Evolutionary conservation across 2,113 vertebrate genomes (phyloP).

Genomic region (Gulo gulo): DNA sequence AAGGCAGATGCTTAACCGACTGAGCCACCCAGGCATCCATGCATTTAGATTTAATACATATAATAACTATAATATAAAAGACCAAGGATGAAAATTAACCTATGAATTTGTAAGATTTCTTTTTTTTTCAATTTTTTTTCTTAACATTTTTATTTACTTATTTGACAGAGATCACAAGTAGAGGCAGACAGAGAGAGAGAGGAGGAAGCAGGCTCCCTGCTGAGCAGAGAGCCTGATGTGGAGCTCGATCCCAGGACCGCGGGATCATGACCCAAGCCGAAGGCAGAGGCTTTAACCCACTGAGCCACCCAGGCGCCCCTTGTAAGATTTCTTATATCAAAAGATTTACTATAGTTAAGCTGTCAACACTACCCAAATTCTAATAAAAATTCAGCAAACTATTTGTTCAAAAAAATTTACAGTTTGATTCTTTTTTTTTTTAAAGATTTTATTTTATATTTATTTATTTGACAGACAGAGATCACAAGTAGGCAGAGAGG

Average conservation of each 20-base stretch:
- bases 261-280: no score
- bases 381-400: neutral
- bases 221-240: no score
- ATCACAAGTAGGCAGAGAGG: no score
- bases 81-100: neutral
- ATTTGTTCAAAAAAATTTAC: neutral
- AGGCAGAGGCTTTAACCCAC: no score
- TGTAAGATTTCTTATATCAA: neutral
- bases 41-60: neutral
- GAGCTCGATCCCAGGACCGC: no score
- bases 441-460: no score
- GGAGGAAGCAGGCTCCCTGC: no score
- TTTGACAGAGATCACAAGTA: no score
- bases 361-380: neutral
- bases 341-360: neutral
- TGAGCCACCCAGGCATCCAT: neutral
- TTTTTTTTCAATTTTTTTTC: neutral
- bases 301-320: neutral
- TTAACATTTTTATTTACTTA: no score
- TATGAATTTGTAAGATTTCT: neutral
- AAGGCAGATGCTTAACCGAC: no score
- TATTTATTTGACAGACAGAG: no score
- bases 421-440: neutral
- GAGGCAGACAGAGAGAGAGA: no score
- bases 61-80: neutral